These are phyloP conservation scores for Pomacea canaliculata DNA, from an alignment of 2,888 invertebrate genomes.

Conservation along the genomic window DNA sequence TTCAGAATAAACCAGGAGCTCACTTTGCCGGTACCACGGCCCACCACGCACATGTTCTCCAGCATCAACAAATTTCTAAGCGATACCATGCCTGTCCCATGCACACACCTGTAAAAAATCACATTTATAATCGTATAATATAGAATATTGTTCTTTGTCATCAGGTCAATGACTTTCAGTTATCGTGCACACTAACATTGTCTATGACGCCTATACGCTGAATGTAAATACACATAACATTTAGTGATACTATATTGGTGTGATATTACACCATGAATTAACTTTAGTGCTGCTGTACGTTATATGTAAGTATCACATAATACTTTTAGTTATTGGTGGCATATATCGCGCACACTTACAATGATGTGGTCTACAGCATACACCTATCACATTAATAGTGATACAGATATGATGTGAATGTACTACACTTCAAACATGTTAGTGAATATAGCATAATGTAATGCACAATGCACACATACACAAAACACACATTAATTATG, in stretches of 20 bases:
- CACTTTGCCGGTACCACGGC: conserved; percentile 89
- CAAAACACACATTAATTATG: too few species aligned
- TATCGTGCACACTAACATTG: not conserved
- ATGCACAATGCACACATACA: too few species aligned
- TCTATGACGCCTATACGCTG: not conserved
- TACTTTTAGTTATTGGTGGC: too few species aligned
- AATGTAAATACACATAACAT: not conserved
- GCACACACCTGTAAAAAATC: conserved; percentile 80
- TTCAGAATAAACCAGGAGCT: conserved; percentile 96
- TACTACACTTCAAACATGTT: too few species aligned
- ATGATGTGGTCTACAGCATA: too few species aligned
- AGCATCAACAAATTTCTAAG: conserved; percentile 84
- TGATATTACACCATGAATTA: not conserved
- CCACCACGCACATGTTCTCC: conserved; percentile 79
- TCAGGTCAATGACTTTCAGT: too few species aligned
- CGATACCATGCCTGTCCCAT: conserved; percentile 97
- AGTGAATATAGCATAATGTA: too few species aligned
- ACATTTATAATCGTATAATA: not conserved
- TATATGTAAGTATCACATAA: too few species aligned
- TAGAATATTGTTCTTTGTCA: not conserved
- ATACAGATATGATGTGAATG: too few species aligned
- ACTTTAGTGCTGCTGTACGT: too few species aligned
- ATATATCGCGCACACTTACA: too few species aligned
- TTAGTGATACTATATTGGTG: not conserved
- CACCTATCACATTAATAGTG: too few species aligned